Base-by-base conservation (phyloP, 2,113 vertebrate genomes). In the Chitala chitala region DNA sequence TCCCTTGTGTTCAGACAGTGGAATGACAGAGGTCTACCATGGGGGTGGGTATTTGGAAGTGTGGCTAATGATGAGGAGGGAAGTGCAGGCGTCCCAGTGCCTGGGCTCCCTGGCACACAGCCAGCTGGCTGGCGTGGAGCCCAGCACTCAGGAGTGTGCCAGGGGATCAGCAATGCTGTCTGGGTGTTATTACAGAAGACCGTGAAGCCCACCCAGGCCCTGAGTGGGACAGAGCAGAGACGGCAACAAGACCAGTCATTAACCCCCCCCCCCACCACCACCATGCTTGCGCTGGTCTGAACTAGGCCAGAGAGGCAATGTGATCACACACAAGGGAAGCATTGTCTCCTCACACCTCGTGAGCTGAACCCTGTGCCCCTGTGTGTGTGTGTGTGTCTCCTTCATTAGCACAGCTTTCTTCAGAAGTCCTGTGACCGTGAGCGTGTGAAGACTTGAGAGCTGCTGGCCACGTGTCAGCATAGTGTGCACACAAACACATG, bases 311-410 rank as follows among this genome's bases (percentile, higher is more conserved):
- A 59, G 7, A 29, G 44, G 71, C 24, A 3, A 55, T 4, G 38
- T 46, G 42, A 44, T 36, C 33, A 72, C 33, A 65, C 17, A 65
- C 0, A 44, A 44, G 38, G 4, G 56, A 73, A 20, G 58, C 68
- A 73, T 51, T 73, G 58, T 63, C 44, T 31, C 31, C 42, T 26
- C 24, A 59, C 71, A 73, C 58, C 58, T 73, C 46, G 58, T 61
- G 46, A 73, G 71, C 26, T 20, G 56, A 38, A 56, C 29, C 22
- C 53, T 50, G 64, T 46, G 53, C 36, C n/a, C 22, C 46, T 36
- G 66, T 69, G 44, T 69, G 44, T 69, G 44, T 50, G 66, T 40
- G 68, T 48, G 55, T 22, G 55, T 69, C 9, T 51, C 5, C n/a
- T 17, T 5, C 17, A 22, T 20, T 24, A 40, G 12, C 5, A 46